Conservation (phyloP, 2,888 invertebrate species). For the Cyrtodaria siliqua region DNA sequence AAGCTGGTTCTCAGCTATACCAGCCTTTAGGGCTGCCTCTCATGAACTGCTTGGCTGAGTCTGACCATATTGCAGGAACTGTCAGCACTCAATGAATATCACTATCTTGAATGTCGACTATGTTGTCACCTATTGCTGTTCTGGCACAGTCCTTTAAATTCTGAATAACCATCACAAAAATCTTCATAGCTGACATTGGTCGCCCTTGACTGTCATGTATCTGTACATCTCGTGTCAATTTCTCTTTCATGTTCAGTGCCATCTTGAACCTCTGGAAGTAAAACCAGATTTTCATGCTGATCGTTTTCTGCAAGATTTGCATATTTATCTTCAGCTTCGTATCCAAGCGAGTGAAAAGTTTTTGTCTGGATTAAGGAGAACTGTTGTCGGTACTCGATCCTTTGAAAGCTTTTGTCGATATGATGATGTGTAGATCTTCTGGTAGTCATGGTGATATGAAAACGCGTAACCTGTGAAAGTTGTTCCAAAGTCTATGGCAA, state of each 20-base stretch:
- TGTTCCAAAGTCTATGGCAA: conserved; percentile 6
- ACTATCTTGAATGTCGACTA: conserved; percentile 4
- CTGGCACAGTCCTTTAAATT: conserved; percentile 17
- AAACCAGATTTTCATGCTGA: conserved; percentile 21
- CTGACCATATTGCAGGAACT: conserved; percentile 45
- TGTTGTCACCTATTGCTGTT: conserved; percentile 1
- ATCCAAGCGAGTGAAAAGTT: not conserved
- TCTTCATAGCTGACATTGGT: conserved; percentile 20
- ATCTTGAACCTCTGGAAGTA: conserved; percentile 51
- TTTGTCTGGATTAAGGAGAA: not conserved
- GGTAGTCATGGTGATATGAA: not conserved
- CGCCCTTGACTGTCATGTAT: conserved; percentile 32
- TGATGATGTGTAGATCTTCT: not conserved
- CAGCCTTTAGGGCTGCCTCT: conserved; percentile 42
- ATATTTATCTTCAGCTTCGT: not conserved
- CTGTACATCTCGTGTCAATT: conserved; percentile 15
- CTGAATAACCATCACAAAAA: conserved; percentile 26
- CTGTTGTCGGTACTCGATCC: not conserved
- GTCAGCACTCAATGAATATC: conserved; percentile 35
- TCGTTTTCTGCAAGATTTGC: not conserved
- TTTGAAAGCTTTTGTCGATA: not conserved
- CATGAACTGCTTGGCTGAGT: conserved; percentile 48
- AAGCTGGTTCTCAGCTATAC: conserved; percentile 22
- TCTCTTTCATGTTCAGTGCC: conserved; percentile 26
- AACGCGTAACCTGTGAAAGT: not conserved